phyloP scores from a whole-genome alignment of 1,140 invertebrate species.

The Argopecten irradians region DNA sequence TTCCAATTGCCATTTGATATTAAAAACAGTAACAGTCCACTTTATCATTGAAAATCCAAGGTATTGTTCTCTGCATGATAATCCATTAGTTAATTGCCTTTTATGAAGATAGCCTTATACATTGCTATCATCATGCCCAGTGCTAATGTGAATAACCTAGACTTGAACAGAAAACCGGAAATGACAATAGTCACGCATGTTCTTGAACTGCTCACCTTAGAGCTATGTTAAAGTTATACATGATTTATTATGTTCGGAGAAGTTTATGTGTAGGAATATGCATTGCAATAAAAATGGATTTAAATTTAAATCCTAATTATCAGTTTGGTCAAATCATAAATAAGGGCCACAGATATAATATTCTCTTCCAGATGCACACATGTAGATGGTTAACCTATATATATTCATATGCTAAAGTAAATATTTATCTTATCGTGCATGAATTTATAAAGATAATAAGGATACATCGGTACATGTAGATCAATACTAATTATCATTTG shows the following conservation, averaged over 20 bases:
- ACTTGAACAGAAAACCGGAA: not conserved
- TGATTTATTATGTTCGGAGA: not conserved
- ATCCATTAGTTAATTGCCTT: not conserved
- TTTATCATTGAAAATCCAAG: too few relatives aligned
- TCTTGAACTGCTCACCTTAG: not conserved
- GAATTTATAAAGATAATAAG: not conserved
- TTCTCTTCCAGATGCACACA: too few relatives aligned
- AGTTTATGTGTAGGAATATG: not conserved
- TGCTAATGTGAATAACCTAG: not conserved
- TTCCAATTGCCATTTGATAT: too few relatives aligned
- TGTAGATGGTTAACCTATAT: too few relatives aligned
- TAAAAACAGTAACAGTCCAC: too few relatives aligned
- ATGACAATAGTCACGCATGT: slow-evolving; percentile 13
- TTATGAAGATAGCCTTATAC: not conserved
- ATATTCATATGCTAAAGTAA: too few relatives aligned
- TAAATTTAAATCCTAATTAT: too few relatives aligned
- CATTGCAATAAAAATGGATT: too few relatives aligned
- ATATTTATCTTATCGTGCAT: not conserved
- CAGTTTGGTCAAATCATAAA: too few relatives aligned
- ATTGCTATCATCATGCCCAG: not conserved
- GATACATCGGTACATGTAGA: not conserved
- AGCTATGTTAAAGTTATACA: not conserved
- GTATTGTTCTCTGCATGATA: not conserved
- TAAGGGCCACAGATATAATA: too few relatives aligned
- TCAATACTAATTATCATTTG: not conserved